These are phyloP conservation scores for Etia nguti DNA, from an alignment of 2,113 vertebrate species.

Conservation along the genomic window DNA sequence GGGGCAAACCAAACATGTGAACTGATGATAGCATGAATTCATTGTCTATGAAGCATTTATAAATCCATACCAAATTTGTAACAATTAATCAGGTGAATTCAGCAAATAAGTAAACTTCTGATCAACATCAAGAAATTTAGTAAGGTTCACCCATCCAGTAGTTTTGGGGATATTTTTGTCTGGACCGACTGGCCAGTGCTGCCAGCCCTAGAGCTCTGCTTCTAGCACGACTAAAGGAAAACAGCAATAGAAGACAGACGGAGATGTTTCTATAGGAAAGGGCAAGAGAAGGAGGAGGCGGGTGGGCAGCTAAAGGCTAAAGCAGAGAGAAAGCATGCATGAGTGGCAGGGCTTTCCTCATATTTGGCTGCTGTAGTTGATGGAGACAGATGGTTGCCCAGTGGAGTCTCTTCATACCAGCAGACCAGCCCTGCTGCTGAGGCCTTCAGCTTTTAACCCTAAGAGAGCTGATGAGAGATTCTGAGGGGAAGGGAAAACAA, in stretches of 20 bases:
- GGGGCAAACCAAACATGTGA: neutral
- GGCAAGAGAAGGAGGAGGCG: neutral
- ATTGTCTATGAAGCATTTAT: neutral
- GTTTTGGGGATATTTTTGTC: neutral
- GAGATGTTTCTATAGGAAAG: neutral
- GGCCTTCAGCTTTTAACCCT: conserved; percentile 55
- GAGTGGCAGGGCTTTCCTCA: conserved; percentile 24
- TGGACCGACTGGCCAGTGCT: neutral
- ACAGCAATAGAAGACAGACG: neutral
- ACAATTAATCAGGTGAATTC: neutral
- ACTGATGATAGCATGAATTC: neutral
- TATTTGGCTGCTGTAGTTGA: conserved; percentile 20
- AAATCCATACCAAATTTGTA: neutral
- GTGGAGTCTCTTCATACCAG: conserved; percentile 44
- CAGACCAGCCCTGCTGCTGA: conserved; percentile 19
- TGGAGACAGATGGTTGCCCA: conserved; percentile 57
- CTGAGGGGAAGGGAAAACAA: neutral
- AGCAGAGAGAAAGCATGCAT: conserved; percentile 22
- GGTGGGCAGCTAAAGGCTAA: neutral
- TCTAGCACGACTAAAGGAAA: neutral
- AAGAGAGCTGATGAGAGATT: conserved; percentile 10
- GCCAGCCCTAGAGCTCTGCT: neutral
- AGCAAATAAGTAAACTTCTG: neutral
- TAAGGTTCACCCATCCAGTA: neutral
- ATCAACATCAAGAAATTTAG: neutral